A percentile compares a stretch with the other conserved stretches of the same genome.
Conservation (phyloP, 2,113 vertebrate genomes). For the Indicator indicator region DNA sequence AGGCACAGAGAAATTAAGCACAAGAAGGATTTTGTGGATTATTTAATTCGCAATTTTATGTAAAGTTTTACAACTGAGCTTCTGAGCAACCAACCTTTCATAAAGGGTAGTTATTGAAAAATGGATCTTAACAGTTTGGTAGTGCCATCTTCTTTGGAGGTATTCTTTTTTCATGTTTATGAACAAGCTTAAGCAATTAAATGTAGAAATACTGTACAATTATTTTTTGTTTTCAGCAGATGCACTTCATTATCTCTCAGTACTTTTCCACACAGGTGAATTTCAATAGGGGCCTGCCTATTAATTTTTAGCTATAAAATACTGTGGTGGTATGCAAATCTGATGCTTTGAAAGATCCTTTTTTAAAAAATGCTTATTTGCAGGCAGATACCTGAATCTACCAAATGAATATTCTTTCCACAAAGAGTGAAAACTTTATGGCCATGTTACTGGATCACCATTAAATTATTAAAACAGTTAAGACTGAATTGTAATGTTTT, state of each 20-base stretch:
- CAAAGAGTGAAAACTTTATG: background rate
- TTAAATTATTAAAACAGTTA: background rate
- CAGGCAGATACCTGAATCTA: background rate
- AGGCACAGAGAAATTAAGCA: background rate
- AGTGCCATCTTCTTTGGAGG: background rate
- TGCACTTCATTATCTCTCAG: background rate
- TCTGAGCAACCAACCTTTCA: background rate
- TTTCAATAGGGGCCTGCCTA: background rate
- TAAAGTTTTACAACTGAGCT: background rate
- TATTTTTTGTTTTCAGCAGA: background rate
- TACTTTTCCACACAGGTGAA: background rate
- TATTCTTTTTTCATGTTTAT: background rate
- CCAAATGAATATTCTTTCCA: background rate
- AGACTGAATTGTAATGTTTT: background rate
- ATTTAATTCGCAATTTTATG: background rate
- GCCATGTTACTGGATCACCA: background rate
- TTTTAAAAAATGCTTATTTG: background rate
- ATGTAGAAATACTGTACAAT: background rate
- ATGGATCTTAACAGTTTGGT: background rate
- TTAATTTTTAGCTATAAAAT: background rate
- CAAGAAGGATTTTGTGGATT: background rate
- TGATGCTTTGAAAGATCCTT: background rate
- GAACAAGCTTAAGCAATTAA: background rate
- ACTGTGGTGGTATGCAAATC: background rate
- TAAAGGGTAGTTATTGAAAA: background rate